Conservation (phyloP, 92 coral and sea anemone species). For the Epizoanthus ramosus region DNA sequence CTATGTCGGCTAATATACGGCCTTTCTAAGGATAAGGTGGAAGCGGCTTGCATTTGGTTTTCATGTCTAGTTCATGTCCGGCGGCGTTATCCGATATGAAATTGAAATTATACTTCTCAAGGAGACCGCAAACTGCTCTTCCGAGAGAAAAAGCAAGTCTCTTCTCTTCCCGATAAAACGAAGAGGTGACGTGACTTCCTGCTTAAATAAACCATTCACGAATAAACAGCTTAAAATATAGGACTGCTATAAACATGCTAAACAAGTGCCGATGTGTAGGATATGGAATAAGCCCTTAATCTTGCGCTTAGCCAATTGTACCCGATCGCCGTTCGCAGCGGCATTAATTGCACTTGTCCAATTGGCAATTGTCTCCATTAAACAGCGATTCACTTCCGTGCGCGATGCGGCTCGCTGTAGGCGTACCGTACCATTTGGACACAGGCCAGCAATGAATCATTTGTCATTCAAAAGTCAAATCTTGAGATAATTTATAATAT, state of each 20-base stretch:
- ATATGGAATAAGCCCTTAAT: neutral
- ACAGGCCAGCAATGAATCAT: conserved; percentile 29
- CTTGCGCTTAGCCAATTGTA: neutral
- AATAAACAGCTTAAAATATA: neutral
- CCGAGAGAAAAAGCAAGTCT: too few relatives aligned
- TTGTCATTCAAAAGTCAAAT: conserved; percentile 17
- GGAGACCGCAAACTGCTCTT: too few relatives aligned
- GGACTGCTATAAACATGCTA: neutral
- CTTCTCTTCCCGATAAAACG: too few relatives aligned
- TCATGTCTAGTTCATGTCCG: too few relatives aligned
- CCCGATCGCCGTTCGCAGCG: neutral
- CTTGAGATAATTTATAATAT: neutral
- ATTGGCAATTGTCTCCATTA: neutral
- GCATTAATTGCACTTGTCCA: neutral
- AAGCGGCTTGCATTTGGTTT: too few relatives aligned
- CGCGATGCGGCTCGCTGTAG: conserved; percentile 1
- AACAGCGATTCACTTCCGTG: neutral
- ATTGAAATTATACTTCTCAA: too few relatives aligned
- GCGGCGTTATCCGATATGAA: too few relatives aligned
- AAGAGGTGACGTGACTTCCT: conserved; percentile 4
- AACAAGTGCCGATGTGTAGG: conserved; percentile 13
- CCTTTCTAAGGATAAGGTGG: too few relatives aligned
- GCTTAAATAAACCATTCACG: conserved; percentile 23
- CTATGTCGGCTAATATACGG: too few relatives aligned
- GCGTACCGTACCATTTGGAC: conserved; percentile 24